A percentile compares a stretch with the other conserved stretches of the same genome.
Conservation (phyloP, 2,888 invertebrate species). For the Trissoscelio sp. region DNA sequence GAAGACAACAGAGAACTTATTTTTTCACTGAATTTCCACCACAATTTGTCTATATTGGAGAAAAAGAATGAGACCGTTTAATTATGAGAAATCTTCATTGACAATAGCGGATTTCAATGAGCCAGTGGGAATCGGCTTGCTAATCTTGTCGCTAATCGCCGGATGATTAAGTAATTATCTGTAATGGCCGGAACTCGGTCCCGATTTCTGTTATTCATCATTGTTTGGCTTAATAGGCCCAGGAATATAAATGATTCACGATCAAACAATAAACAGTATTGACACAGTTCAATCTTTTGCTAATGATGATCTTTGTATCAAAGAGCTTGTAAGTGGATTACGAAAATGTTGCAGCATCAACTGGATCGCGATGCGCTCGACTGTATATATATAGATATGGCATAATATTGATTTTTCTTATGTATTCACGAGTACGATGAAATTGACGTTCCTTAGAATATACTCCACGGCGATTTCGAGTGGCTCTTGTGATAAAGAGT, state of each 20-base stretch:
- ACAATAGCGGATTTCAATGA: constrained; percentile 38
- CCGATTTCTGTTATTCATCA: constrained; percentile 42
- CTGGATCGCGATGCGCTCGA: constrained; percentile 5
- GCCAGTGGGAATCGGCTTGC: constrained; percentile 28
- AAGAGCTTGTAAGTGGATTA: constrained; percentile 29
- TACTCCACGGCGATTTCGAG: constrained; percentile 49
- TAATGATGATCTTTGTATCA: constrained; percentile 45
- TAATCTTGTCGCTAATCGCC: constrained; percentile 54
- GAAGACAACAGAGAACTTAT: no score
- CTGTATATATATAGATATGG: constrained; percentile 20
- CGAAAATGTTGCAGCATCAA: constrained; percentile 28
- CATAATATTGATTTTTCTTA: constrained; percentile 62
- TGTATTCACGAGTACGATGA: constrained; percentile 55
- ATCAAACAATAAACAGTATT: constrained; percentile 32
- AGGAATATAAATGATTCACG: constrained; percentile 41
- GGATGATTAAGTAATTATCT: constrained; percentile 59
- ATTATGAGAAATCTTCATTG: constrained; percentile 19
- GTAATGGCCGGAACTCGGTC: constrained; percentile 40
- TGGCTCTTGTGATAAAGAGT: constrained; percentile 59
- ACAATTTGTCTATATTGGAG: no score
- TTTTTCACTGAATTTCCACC: no score
- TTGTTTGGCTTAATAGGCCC: constrained; percentile 27
- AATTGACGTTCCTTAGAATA: constrained; percentile 63
- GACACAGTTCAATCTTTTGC: constrained; percentile 26
- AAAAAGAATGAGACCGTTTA: neutral